Evolutionary conservation across 2,113 vertebrate genomes (phyloP), one percentile per base, ranked within the genome.

Genomic region (Rhinopomastus cyanomelas): DNA sequence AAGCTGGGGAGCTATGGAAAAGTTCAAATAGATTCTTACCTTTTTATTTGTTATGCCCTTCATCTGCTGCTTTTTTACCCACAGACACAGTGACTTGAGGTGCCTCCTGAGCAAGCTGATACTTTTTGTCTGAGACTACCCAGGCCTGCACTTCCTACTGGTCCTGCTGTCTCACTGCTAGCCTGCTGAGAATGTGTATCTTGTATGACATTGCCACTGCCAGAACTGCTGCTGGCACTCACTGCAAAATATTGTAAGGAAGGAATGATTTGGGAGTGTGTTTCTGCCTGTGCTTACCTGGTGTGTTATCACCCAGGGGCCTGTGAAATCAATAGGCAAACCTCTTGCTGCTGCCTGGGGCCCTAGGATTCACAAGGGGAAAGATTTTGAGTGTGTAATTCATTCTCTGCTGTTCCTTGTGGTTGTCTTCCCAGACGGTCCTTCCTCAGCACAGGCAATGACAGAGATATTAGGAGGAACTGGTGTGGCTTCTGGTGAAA

Each of bases 161-260:
- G 26, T 17, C 49, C 9, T 1, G 4, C 13, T 78, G 20, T 65
- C 29, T 69, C 21, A 1, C 52, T 67, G 56, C 16, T 7, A 17
- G 48, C 25, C 37, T 88, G 26, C n/a, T 27, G 53, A 10, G 42
- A 71, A 16, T 5, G 12, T 0, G 0, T 62, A 27, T 11, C 48
- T 81, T 65, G 65, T 68, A 21, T 52, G 72, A 7, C 20, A 27
- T 29, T 71, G 51, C 12, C 12, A 3, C 20, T 83, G 52, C 44
- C 36, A 49, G n/a, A 74, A 39, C 48, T 78, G 48, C n/a, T 53
- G 51, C 68, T 74, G 19, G 42, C 77, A 34, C n/a, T 71, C 11
- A 10, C 2, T 46, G 51, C 27, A 42, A 30, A 78, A 51, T 12
- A 10, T 2, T 7, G 14, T 37, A 62, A 81, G 27, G 30, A 77